Evolutionary conservation across 2,797 vertebrate genomes (phyloP).

Genomic region (Danio tinwini): DNA sequence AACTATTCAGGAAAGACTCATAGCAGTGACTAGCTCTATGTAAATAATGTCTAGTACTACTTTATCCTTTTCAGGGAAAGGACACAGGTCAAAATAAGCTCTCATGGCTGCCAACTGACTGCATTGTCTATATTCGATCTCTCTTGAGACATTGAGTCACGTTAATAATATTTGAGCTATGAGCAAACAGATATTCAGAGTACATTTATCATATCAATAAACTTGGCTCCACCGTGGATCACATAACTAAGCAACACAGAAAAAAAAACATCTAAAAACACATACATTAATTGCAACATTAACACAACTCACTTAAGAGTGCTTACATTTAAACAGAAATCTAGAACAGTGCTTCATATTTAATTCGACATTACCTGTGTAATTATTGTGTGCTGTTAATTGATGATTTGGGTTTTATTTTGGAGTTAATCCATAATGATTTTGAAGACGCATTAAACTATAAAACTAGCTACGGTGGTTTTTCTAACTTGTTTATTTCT

Average conservation of each 20-base stretch:
- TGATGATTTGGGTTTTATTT: background rate
- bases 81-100: background rate
- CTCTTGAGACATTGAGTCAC: background rate
- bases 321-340: slow-evolving; percentile 22
- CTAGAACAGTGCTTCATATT: background rate
- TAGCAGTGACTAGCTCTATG: background rate
- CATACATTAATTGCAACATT: slow-evolving; percentile 3
- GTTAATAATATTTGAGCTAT: slow-evolving; percentile 19
- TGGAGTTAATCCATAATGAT: background rate
- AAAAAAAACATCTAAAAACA: background rate
- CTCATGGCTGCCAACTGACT: background rate
- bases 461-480: background rate
- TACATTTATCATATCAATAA: slow-evolving; percentile 2
- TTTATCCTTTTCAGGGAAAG: background rate
- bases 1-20: background rate
- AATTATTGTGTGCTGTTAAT: background rate
- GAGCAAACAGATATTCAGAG: background rate
- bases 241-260: background rate
- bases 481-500: slow-evolving; percentile 2
- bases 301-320: background rate
- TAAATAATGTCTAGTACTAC: background rate
- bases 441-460: background rate
- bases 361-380: background rate
- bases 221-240: background rate
- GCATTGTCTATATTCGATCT: slow-evolving; percentile 3